A percentile compares a stretch with the other conserved stretches of the same genome.
Evolutionary conservation across 2,113 vertebrate genomes (phyloP).

Genomic region (Oreotrochilus melanogaster): DNA sequence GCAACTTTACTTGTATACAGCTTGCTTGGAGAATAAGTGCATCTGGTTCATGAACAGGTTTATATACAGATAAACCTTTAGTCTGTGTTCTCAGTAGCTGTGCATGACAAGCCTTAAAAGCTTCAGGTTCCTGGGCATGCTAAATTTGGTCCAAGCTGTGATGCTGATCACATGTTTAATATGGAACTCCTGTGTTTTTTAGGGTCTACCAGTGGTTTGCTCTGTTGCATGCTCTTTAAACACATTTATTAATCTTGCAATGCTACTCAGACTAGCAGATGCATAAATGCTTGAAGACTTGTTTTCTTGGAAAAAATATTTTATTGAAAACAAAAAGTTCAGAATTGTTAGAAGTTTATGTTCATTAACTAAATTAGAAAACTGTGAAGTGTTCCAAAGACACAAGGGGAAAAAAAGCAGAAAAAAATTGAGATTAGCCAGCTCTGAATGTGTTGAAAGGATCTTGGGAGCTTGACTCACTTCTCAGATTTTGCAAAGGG

Average conservation of each 20-base stretch:
- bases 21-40: background rate
- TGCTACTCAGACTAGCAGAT: background rate
- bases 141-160: background rate
- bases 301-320: background rate
- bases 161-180: background rate
- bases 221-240: background rate
- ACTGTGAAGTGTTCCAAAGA: background rate
- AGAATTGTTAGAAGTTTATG: background rate
- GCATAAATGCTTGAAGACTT: background rate
- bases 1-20: background rate
- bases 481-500: background rate
- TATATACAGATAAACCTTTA: background rate
- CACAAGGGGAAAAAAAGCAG: fast-evolving
- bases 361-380: background rate
- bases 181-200: background rate
- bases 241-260: background rate
- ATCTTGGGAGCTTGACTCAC: background rate
- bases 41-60: background rate
- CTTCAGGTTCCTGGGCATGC: background rate
- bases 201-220: background rate
- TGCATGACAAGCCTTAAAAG: background rate
- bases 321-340: background rate
- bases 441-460: background rate
- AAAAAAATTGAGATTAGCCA: background rate
- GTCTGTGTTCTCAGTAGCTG: background rate